A percentile compares a stretch with the other conserved stretches of the same genome.
Conservation (phyloP, 2,113 vertebrate genomes). For the Clarias batrachus region DNA sequence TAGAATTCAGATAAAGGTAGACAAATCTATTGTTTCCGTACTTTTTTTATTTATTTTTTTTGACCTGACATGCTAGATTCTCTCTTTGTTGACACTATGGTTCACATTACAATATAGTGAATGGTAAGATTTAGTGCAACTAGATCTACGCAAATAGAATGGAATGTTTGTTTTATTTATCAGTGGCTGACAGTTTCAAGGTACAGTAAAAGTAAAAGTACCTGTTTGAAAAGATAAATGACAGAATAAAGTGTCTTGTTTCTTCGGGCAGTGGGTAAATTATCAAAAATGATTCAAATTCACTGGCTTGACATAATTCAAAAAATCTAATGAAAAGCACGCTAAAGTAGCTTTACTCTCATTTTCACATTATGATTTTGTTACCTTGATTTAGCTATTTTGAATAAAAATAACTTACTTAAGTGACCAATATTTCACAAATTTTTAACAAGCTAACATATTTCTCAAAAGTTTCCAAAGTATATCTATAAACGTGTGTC, state of each 20-base stretch:
- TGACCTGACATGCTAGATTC: neutral
- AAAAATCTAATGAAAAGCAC: neutral
- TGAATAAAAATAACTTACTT: neutral
- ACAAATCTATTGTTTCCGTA: neutral
- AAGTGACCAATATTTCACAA: no score
- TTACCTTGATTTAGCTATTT: neutral
- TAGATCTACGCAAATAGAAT: neutral
- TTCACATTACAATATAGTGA: neutral
- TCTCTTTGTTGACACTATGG: neutral
- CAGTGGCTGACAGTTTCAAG: neutral
- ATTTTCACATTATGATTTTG: neutral
- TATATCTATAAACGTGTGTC: no score
- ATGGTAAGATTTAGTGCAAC: neutral
- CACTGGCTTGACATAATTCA: neutral
- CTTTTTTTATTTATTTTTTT: neutral
- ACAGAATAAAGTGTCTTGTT: neutral
- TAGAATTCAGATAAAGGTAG: neutral
- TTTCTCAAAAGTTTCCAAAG: no score
- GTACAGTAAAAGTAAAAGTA: no score
- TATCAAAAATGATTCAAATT: neutral
- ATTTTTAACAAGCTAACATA: no score
- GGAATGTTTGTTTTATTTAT: neutral
- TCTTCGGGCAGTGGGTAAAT: neutral
- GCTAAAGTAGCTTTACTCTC: neutral
- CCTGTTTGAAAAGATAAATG: no score